phyloP scores from a whole-genome alignment of 1,140 invertebrate species.

The Matsumurasca onukii region DNA sequence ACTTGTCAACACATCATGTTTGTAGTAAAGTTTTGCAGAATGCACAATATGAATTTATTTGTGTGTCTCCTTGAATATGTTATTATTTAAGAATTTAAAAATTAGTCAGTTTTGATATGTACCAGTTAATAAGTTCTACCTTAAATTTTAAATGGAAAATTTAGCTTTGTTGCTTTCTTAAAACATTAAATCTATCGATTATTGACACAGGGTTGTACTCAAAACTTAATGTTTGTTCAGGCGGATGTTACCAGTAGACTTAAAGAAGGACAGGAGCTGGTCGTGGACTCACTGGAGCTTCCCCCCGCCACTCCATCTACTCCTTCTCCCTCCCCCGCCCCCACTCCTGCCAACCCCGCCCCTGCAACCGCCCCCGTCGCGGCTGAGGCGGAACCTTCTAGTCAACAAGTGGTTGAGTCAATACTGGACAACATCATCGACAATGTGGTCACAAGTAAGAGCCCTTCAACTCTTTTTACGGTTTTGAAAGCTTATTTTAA shows the following conservation, averaged over 20 bases:
- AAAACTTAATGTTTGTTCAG: constrained; percentile 21
- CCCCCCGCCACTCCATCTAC: neutral
- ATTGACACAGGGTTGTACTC: neutral
- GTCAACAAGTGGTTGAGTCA: constrained; percentile 44
- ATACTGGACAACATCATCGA: constrained; percentile 40
- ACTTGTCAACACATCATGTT: too few relatives aligned
- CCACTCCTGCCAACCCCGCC: neutral
- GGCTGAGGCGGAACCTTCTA: constrained; percentile 38
- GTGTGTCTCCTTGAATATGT: too few relatives aligned
- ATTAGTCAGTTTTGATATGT: too few relatives aligned
- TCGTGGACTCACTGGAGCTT: constrained; percentile 5
- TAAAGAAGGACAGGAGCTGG: constrained; percentile 28
- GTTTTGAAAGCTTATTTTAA: neutral
- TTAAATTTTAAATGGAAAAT: too few relatives aligned
- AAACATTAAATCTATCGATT: too few relatives aligned
- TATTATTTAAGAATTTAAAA: too few relatives aligned
- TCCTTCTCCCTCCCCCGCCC: neutral
- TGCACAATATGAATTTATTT: too few relatives aligned
- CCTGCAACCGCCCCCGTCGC: neutral
- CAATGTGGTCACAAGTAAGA: constrained; percentile 35
- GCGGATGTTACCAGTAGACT: constrained; percentile 35
- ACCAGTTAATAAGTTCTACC: too few relatives aligned
- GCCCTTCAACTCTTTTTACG: neutral
- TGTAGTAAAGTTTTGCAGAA: too few relatives aligned
- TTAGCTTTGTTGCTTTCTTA: too few relatives aligned